Conservation (phyloP, 2,797 vertebrate species). For the Threskiornis aethiopicus region DNA sequence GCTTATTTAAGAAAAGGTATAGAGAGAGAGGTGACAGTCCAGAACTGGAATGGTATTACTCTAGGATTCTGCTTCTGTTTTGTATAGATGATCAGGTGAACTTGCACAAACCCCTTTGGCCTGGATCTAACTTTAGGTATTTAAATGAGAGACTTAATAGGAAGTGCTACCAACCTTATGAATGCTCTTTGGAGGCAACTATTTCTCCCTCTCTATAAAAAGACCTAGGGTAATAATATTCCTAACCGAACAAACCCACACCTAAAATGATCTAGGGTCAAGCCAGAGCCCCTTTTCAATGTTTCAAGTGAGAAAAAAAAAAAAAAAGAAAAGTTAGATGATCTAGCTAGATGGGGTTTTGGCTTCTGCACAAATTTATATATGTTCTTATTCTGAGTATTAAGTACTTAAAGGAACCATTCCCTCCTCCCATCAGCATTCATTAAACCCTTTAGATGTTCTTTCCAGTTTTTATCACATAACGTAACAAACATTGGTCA, state of each 20-base stretch:
- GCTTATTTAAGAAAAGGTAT: fast-evolving
- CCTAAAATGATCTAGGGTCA: not conserved
- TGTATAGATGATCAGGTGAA: not conserved
- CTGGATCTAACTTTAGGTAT: not conserved
- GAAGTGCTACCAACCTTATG: not conserved
- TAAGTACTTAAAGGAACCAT: not conserved
- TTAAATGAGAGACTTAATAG: not conserved
- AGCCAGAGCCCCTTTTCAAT: not conserved
- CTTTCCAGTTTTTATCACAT: not conserved
- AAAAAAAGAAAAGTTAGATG: not conserved
- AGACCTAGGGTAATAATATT: not conserved
- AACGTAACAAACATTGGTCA: not conserved
- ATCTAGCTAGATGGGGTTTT: not conserved
- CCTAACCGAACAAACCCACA: not conserved
- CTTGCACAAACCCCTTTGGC: not conserved
- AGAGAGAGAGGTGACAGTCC: not conserved
- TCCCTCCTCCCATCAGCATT: not conserved
- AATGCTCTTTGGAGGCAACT: not conserved
- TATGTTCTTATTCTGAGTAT: not conserved
- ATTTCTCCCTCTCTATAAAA: not conserved
- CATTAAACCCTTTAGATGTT: not conserved
- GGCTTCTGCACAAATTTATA: not conserved
- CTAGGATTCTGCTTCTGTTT: not conserved
- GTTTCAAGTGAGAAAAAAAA: not conserved
- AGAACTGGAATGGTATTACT: not conserved